phyloP scores from a whole-genome alignment of 2,888 invertebrate genomes.

The Conomelus anceps region DNA sequence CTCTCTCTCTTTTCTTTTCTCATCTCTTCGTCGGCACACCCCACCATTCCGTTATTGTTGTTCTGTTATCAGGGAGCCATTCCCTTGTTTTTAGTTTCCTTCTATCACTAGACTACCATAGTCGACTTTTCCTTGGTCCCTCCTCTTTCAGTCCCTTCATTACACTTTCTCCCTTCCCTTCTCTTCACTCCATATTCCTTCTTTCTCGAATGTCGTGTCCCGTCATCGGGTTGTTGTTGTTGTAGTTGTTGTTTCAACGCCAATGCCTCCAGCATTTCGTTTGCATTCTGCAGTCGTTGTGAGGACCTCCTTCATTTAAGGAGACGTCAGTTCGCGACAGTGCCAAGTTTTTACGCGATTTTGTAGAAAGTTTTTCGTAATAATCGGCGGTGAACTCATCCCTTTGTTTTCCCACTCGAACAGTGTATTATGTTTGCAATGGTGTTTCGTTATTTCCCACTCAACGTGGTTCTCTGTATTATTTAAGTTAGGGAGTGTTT shows the following conservation, averaged over 20 bases:
- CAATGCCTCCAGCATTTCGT: not conserved
- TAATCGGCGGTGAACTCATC: not conserved
- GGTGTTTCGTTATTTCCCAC: not conserved
- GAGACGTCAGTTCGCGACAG: not conserved
- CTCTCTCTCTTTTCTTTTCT: not conserved
- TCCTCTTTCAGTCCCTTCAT: not conserved
- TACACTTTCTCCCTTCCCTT: not conserved
- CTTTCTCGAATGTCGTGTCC: not conserved
- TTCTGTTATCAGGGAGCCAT: not conserved
- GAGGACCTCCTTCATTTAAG: not conserved
- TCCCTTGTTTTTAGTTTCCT: not conserved
- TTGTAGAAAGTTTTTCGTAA: not conserved
- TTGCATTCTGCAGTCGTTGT: not conserved
- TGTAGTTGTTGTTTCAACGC: not conserved
- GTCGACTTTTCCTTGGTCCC: not conserved
- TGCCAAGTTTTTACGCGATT: not conserved
- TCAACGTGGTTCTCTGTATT: too few relatives aligned
- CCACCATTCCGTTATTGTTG: not conserved
- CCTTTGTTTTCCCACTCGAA: too few relatives aligned
- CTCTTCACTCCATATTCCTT: too few relatives aligned
- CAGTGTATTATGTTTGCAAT: not conserved
- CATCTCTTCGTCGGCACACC: not conserved
- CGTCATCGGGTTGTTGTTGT: not conserved
- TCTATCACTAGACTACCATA: not conserved
- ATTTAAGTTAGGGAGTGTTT: not conserved